phyloP scores from a whole-genome alignment of 2,888 invertebrate species.

The Sceliomorpha sp. region DNA sequence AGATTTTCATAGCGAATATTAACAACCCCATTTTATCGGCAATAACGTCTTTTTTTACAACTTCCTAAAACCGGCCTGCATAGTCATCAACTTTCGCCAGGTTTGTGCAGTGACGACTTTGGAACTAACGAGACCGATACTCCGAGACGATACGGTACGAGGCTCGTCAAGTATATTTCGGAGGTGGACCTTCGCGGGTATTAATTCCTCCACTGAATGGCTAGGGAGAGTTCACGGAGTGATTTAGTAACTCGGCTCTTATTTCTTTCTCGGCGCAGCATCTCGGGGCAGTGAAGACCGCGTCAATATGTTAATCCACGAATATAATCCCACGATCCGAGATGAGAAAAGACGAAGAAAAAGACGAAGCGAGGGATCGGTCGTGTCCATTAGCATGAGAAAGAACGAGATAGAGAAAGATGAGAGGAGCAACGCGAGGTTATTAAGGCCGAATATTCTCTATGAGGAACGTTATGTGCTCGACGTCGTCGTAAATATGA shows the following conservation, averaged over 20 bases:
- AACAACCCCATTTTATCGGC: too few relatives aligned
- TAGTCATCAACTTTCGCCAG: conserved; percentile 2
- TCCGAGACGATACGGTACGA: conserved; percentile 51
- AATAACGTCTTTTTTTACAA: too few relatives aligned
- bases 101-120: conserved; percentile 40
- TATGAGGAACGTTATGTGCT: conserved; percentile 66
- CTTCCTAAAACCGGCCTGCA: too few relatives aligned
- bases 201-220: conserved; percentile 71
- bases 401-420: conserved; percentile 54
- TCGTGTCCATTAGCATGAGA: conserved; percentile 42
- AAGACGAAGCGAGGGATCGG: conserved; percentile 38
- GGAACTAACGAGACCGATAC: conserved; percentile 63
- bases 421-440: conserved; percentile 59
- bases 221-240: conserved; percentile 66
- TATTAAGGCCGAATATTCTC: conserved; percentile 71
- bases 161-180: conserved; percentile 62
- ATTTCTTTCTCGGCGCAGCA: conserved; percentile 58
- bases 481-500: conserved; percentile 79
- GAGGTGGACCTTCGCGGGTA: conserved; percentile 64
- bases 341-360: conserved; percentile 56
- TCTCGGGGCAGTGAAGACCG: conserved; percentile 59
- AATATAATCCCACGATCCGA: conserved; percentile 69
- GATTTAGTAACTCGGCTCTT: conserved; percentile 77
- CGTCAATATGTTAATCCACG: conserved; percentile 79
- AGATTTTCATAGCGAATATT: too few relatives aligned